These are phyloP conservation scores for Drosophila cracens DNA, from an alignment of 2,888 invertebrate species.

Conservation along the genomic window DNA sequence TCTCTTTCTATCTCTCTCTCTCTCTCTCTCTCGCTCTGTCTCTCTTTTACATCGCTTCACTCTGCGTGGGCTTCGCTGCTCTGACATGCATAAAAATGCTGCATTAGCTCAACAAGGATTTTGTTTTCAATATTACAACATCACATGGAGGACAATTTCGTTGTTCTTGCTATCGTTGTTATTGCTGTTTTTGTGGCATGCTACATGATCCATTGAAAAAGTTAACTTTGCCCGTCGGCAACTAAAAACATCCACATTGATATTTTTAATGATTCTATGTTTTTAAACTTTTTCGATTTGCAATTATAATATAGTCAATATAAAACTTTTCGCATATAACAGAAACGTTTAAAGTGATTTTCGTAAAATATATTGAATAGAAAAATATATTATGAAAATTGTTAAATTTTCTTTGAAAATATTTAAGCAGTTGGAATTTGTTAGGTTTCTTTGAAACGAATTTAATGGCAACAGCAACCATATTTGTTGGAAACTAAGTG, in stretches of 20 bases:
- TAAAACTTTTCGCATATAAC: constrained; percentile 4
- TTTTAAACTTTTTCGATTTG: constrained; percentile 30
- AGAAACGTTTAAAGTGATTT: neutral
- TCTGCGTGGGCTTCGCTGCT: constrained; percentile 2
- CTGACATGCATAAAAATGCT: constrained; percentile 50
- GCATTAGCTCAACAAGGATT: constrained; percentile 75
- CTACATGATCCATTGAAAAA: constrained; percentile 27
- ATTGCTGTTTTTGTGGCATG: constrained; percentile 20
- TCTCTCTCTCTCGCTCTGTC: neutral
- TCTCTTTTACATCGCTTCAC: neutral
- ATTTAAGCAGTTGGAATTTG: neutral
- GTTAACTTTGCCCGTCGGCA: constrained; percentile 42
- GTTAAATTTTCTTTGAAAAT: neutral
- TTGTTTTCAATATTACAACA: constrained; percentile 65
- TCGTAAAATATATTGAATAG: neutral
- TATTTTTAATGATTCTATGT: constrained; percentile 25
- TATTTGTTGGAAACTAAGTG: neutral
- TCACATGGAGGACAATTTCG: constrained; percentile 25
- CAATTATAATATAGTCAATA: constrained; percentile 8
- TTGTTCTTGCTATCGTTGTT: constrained; percentile 20
- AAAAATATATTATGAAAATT: neutral
- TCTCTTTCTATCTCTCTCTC: neutral
- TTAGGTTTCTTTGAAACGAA: neutral
- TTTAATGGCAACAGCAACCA: neutral
- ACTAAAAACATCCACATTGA: constrained; percentile 36